Evolutionary conservation across 2,888 invertebrate species (phyloP).

Genomic region (Magallana nippona): DNA sequence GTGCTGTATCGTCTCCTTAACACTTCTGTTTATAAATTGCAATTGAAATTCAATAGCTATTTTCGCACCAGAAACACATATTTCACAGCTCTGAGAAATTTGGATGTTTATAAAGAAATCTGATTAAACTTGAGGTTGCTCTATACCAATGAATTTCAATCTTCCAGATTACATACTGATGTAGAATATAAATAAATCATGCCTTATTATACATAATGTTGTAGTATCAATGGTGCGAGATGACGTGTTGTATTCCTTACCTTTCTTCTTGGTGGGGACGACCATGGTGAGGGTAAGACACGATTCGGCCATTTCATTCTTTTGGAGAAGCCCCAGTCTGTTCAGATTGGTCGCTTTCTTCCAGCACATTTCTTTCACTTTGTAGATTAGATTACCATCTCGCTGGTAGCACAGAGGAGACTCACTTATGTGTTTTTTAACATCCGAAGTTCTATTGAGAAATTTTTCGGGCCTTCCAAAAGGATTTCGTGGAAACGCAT

Average conservation of each 20-base stretch:
- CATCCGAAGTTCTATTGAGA: background rate
- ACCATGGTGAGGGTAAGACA: background rate
- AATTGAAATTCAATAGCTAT: too few species aligned
- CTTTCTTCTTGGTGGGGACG: background rate
- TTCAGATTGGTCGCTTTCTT: background rate
- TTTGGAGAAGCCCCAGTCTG: background rate
- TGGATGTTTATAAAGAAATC: too few species aligned
- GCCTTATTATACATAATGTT: too few species aligned
- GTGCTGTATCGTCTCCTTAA: too few species aligned
- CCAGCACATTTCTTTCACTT: conserved; percentile 16
- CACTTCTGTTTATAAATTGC: too few species aligned
- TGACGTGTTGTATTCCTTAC: background rate
- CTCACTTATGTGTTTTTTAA: background rate
- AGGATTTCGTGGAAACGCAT: background rate
- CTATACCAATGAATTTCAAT: too few species aligned
- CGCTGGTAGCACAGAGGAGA: background rate
- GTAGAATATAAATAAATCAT: too few species aligned
- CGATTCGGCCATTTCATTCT: background rate
- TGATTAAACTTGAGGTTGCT: too few species aligned
- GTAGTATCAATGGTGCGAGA: too few species aligned
- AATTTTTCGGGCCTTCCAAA: background rate
- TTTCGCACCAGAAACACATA: too few species aligned
- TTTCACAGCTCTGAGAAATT: too few species aligned
- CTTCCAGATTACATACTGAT: too few species aligned
- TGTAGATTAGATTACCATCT: conserved; percentile 11